Conservation (phyloP, 2,888 invertebrate genomes). For the Megamerina dolium region DNA sequence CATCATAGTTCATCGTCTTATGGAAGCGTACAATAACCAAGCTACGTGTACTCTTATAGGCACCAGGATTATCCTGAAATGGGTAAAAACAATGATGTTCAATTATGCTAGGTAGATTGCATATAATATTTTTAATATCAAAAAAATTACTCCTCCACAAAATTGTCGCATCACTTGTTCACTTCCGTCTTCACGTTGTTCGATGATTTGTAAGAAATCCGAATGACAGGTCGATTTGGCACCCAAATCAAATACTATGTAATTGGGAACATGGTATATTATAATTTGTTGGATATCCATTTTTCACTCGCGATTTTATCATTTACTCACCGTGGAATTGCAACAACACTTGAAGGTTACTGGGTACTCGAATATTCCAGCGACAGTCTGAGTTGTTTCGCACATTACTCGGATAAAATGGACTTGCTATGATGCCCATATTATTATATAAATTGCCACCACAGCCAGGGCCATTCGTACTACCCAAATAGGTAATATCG, state of each 20-base stretch:
- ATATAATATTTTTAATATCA: too few species aligned
- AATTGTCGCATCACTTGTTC: conserved; percentile 48
- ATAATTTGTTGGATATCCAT: background rate
- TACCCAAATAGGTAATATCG: conserved; percentile 60
- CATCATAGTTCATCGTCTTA: conserved; percentile 63
- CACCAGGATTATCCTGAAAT: conserved; percentile 52
- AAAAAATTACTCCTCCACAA: conserved; percentile 49
- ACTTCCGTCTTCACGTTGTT: conserved; percentile 43
- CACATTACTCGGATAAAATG: conserved; percentile 60
- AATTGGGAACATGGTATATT: too few species aligned
- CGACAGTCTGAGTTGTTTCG: conserved; percentile 55
- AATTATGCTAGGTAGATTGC: too few species aligned
- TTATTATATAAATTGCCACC: conserved; percentile 61
- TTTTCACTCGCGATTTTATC: background rate
- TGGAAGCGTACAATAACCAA: conserved; percentile 58
- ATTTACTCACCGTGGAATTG: conserved; percentile 50
- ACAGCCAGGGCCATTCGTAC: conserved; percentile 58
- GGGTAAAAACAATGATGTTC: conserved; percentile 1
- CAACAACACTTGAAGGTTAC: conserved; percentile 52
- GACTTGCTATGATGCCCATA: conserved; percentile 62
- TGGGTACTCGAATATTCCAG: conserved; percentile 61
- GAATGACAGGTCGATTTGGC: conserved; percentile 56
- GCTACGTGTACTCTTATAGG: conserved; percentile 53
- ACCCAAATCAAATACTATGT: conserved; percentile 59
- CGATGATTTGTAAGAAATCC: conserved; percentile 62